These are phyloP conservation scores for Luehdorfia chinensis DNA, from an alignment of 1,140 invertebrate genomes.

Conservation along the genomic window DNA sequence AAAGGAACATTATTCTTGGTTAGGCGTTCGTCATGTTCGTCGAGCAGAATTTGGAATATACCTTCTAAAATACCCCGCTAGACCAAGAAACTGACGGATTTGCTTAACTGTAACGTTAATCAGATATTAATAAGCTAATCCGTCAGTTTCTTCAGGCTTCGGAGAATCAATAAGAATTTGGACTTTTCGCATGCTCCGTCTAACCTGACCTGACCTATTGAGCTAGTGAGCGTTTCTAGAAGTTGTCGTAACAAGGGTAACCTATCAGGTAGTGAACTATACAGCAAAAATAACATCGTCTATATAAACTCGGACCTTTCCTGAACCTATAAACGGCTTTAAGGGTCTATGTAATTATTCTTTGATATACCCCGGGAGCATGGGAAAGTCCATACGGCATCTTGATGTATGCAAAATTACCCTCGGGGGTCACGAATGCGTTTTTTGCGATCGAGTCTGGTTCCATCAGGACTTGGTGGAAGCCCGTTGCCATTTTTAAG, in stretches of 20 bases:
- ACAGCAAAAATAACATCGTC: neutral
- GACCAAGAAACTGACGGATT: conserved; percentile 42
- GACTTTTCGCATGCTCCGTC: conserved; percentile 11
- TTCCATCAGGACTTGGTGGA: neutral
- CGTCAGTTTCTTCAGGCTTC: conserved; percentile 38
- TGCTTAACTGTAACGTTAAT: no score
- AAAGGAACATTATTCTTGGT: no score
- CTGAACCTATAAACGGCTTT: neutral
- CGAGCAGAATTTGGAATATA: conserved; percentile 42
- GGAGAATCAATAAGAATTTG: conserved; percentile 41
- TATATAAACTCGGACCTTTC: neutral
- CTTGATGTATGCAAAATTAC: conserved; percentile 4
- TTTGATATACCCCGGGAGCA: neutral
- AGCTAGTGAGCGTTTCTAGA: neutral
- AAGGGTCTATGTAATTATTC: neutral
- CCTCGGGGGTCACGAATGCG: neutral
- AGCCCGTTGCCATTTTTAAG: neutral
- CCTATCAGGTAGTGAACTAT: no score
- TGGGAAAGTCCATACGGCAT: conserved; percentile 7
- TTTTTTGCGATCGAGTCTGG: neutral
- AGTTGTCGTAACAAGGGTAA: no score
- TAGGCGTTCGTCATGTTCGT: no score
- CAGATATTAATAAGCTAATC: no score
- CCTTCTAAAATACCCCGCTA: no score
- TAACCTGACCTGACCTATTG: neutral